A percentile compares a stretch with the other conserved stretches of the same genome.
Evolutionary conservation across 1,140 invertebrate species (phyloP).

Genomic region (Aphidius gifuensis): DNA sequence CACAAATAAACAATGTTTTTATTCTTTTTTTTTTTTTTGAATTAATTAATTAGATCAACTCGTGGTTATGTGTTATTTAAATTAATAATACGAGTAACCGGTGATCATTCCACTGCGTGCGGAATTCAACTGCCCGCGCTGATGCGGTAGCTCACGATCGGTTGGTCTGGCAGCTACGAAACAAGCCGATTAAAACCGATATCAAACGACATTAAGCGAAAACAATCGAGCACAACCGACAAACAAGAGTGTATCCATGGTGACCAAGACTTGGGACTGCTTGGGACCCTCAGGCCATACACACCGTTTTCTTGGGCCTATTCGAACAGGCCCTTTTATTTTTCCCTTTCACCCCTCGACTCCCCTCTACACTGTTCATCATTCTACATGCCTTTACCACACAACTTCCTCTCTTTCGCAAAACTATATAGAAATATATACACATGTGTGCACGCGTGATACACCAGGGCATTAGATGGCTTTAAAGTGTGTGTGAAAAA

Average conservation of each 20-base stretch:
- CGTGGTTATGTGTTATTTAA: neutral
- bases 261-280: slow-evolving; percentile 34
- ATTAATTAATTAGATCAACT: neutral
- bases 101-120: slow-evolving; percentile 34
- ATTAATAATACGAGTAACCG: neutral
- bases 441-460: too few relatives aligned
- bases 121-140: slow-evolving; percentile 44
- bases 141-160: slow-evolving; percentile 37
- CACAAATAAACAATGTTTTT: neutral
- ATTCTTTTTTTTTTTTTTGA: neutral
- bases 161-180: slow-evolving; percentile 46
- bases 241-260: slow-evolving; percentile 38
- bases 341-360: neutral
- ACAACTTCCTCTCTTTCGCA: too few relatives aligned
- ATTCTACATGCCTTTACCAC: too few relatives aligned
- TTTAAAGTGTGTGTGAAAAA: too few relatives aligned
- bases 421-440: too few relatives aligned
- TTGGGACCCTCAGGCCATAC: slow-evolving; percentile 14
- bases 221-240: slow-evolving; percentile 24
- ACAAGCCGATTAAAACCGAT: slow-evolving; percentile 18
- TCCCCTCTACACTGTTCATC: neutral
- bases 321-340: neutral
- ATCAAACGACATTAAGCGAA: slow-evolving; percentile 25
- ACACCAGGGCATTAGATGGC: too few relatives aligned
- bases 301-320: slow-evolving; percentile 8